Evolutionary conservation across 2,888 invertebrate species (phyloP).

Genomic region (Thera britannica): DNA sequence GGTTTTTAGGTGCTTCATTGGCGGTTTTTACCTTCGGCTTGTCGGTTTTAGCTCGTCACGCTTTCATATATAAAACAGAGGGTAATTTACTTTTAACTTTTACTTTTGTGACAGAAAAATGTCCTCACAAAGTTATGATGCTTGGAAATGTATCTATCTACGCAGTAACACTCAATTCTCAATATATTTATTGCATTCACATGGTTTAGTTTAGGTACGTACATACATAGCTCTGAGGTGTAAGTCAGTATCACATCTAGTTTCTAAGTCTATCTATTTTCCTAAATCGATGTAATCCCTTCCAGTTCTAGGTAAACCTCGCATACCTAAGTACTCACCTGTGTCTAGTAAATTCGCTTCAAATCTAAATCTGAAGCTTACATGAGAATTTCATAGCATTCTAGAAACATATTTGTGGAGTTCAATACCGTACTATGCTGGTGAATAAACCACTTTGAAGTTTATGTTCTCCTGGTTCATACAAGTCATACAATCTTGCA

Average conservation of each 20-base stretch:
- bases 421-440: conserved; percentile 6
- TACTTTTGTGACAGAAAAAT: too few species aligned
- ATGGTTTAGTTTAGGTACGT: too few species aligned
- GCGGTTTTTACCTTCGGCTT: too few species aligned
- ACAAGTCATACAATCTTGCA: conserved; percentile 10
- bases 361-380: conserved; percentile 35
- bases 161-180: neutral
- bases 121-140: too few species aligned
- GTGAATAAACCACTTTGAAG: conserved; percentile 19
- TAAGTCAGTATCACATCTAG: neutral
- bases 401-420: conserved; percentile 24
- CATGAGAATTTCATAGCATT: conserved; percentile 30
- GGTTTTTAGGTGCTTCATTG: neutral
- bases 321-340: conserved; percentile 19
- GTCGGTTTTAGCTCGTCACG: too few species aligned
- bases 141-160: too few species aligned
- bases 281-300: neutral
- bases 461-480: conserved; percentile 8
- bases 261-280: too few species aligned
- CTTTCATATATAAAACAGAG: neutral
- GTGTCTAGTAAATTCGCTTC: conserved; percentile 30
- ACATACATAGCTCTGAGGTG: neutral
- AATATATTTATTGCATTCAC: too few species aligned
- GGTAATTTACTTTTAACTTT: conserved; percentile 9
- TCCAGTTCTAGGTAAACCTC: neutral